Percentiles rank a stretch among this genome's conserved stretches.
Conservation (phyloP, 2,888 invertebrate genomes). For the Drosophila ezoana region DNA sequence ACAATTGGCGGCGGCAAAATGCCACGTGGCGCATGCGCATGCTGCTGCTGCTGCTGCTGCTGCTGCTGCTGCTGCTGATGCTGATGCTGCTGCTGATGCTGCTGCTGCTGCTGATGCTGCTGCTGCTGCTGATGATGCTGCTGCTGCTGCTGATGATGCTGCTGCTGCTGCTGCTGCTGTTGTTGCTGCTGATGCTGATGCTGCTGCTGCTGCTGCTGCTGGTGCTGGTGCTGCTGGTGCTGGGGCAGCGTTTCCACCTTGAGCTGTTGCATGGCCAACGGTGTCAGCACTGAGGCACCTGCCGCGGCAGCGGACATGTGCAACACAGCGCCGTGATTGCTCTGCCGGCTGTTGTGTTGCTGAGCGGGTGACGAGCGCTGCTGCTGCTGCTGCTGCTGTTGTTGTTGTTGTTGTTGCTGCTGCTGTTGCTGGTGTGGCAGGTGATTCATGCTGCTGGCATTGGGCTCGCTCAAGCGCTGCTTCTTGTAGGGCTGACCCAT, state of each 20-base stretch:
- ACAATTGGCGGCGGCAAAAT: constrained; percentile 29
- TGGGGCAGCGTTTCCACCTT: constrained; percentile 88
- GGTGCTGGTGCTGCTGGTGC: constrained; percentile 66
- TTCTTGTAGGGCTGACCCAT: constrained; percentile 84
- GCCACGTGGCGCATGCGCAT: constrained; percentile 32
- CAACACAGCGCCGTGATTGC: constrained; percentile 58
- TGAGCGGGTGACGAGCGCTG: constrained; percentile 85
- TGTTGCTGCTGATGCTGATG: constrained; percentile 35
- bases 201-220: constrained; percentile 44
- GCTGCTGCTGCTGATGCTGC: constrained; percentile 33
- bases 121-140: constrained; percentile 28
- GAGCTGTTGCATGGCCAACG: constrained; percentile 85
- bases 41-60: constrained; percentile 28
- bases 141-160: constrained; percentile 40
- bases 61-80: constrained; percentile 38
- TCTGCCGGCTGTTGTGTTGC: constrained; percentile 77
- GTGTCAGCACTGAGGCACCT: constrained; percentile 51
- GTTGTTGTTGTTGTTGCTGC: constrained; percentile 75
- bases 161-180: constrained; percentile 28
- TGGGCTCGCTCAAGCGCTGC: constrained; percentile 80
- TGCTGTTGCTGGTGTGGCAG: constrained; percentile 81
- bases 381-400: constrained; percentile 83
- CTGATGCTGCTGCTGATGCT: constrained; percentile 32
- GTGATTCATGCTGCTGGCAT: constrained; percentile 80
- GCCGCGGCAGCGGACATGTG: constrained; percentile 38